phyloP scores from a whole-genome alignment of 2,888 invertebrate species.

The Drosophila helvetica region DNA sequence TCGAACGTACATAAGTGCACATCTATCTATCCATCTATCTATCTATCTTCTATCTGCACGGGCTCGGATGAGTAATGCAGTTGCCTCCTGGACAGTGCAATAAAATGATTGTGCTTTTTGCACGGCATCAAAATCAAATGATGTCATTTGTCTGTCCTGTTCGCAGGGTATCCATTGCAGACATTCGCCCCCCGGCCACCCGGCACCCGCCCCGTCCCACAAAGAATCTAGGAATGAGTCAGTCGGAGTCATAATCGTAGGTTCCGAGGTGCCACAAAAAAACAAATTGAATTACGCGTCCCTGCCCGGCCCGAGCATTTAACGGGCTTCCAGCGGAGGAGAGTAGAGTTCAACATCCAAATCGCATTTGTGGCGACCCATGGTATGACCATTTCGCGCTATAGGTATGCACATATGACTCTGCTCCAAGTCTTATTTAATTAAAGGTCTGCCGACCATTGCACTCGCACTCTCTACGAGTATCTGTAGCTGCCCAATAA shows the following conservation, averaged over 20 bases:
- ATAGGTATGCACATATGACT: not conserved
- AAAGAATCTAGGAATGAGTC: conserved; percentile 41
- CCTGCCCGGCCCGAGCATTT: conserved; percentile 17
- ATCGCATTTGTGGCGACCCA: conserved; percentile 21
- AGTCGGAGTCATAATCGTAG: conserved; percentile 24
- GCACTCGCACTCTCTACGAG: conserved; percentile 9
- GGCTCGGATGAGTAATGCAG: conserved; percentile 41
- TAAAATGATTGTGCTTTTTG: conserved; percentile 17
- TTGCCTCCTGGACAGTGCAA: conserved; percentile 11
- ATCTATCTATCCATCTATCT: no score
- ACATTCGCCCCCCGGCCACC: not conserved
- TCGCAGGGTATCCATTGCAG: conserved; percentile 14
- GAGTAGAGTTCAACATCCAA: conserved; percentile 25
- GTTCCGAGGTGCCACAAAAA: conserved; percentile 26
- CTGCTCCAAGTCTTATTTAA: not conserved
- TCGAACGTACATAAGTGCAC: no score
- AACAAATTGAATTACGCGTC: conserved; percentile 55
- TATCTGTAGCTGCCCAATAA: conserved; percentile 15
- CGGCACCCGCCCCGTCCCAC: no score
- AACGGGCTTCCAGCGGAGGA: conserved; percentile 20
- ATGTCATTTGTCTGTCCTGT: conserved; percentile 58
- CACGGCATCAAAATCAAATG: conserved; percentile 38
- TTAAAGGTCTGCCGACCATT: not conserved
- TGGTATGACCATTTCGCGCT: not conserved
- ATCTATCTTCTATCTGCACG: conserved; percentile 22